Conservation (phyloP, 35 echinoderm and acorn worm genomes). For the Lytechinus pictus region DNA sequence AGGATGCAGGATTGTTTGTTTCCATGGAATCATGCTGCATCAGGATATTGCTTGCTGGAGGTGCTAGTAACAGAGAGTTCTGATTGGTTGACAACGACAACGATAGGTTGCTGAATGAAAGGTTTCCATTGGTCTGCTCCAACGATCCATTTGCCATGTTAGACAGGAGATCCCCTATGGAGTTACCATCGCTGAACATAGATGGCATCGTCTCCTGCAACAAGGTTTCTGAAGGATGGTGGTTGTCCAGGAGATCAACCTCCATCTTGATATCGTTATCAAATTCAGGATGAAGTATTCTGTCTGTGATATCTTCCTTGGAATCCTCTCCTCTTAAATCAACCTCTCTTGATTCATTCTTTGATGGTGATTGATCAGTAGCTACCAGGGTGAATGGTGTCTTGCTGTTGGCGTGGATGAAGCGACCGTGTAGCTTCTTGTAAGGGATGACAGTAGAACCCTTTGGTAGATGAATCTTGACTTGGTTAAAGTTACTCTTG, state of each 20-base stretch:
- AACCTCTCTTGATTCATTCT: background rate
- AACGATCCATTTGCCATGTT: background rate
- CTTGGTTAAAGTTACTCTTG: constrained; percentile 41
- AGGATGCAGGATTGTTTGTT: background rate
- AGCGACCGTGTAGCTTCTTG: constrained; percentile 61
- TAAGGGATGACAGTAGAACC: constrained; percentile 57
- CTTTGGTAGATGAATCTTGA: constrained; percentile 38
- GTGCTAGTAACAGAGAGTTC: background rate
- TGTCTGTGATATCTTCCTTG: background rate
- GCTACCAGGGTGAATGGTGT: constrained; percentile 62
- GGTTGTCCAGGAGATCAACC: constrained; percentile 10
- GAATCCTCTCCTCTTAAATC: background rate
- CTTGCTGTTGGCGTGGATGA: constrained; percentile 63
- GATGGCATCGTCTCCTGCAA: background rate
- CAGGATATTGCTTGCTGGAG: background rate
- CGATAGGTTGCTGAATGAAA: constrained; percentile 16
- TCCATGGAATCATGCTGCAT: background rate
- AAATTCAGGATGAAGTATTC: background rate
- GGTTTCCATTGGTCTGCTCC: background rate
- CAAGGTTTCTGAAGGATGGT: background rate
- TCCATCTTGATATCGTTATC: background rate
- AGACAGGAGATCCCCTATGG: constrained; percentile 20
- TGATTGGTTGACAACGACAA: background rate
- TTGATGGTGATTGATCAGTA: background rate
- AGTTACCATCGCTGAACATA: background rate